Percentiles rank a stretch among this genome's conserved stretches.
phyloP scores from a whole-genome alignment of 2,888 invertebrate species.

The Perithous albicinctus region DNA sequence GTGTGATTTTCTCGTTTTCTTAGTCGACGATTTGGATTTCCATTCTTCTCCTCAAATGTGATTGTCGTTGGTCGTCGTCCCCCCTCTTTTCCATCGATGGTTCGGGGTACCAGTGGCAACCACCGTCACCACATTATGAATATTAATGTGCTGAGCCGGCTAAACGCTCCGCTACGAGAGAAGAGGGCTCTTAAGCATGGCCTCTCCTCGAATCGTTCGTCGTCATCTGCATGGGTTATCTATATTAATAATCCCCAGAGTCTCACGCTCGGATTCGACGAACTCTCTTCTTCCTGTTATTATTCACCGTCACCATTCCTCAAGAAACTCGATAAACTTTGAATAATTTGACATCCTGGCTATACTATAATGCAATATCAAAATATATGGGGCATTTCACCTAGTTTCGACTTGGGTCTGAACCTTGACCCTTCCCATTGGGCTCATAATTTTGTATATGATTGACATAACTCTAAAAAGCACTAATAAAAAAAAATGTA shows the following conservation, averaged over 20 bases:
- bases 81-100: conserved; percentile 19
- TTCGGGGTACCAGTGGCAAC: conserved; percentile 12
- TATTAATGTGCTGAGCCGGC: conserved; percentile 84
- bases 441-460: no score
- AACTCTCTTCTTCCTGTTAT: not conserved
- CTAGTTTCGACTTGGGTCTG: no score
- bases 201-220: conserved; percentile 54
- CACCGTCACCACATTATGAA: conserved; percentile 76
- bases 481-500: no score
- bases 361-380: not conserved
- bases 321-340: not conserved
- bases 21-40: conserved; percentile 6
- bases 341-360: not conserved
- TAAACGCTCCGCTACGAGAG: conserved; percentile 74
- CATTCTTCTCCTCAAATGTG: not conserved
- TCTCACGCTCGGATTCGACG: not conserved
- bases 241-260: conserved; percentile 32
- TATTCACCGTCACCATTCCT: not conserved
- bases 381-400: not conserved
- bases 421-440: no score
- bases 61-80: conserved; percentile 1
- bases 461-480: no score
- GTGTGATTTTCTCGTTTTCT: not conserved
- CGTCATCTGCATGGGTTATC: conserved; percentile 37
- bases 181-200: conserved; percentile 66